These are phyloP conservation scores for Argyrosomus japonicus DNA, from an alignment of 2,113 vertebrate genomes.

Conservation along the genomic window DNA sequence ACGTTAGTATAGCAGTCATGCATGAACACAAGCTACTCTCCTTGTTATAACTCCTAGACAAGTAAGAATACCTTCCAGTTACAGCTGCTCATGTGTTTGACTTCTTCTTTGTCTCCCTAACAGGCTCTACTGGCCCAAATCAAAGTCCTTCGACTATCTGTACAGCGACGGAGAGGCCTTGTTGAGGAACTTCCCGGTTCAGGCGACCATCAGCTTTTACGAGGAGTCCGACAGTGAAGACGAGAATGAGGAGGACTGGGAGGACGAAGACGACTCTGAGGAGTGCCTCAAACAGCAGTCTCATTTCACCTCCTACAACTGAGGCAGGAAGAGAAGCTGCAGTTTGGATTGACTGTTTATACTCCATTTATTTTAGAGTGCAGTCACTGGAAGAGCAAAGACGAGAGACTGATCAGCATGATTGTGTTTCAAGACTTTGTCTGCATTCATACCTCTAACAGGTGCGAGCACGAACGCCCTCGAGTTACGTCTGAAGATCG, in stretches of 20 bases:
- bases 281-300: slow-evolving; percentile 55
- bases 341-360: background rate
- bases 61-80: background rate
- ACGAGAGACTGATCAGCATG: background rate
- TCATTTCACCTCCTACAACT: slow-evolving; percentile 68
- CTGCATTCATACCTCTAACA: background rate
- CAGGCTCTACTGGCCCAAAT: slow-evolving; percentile 90
- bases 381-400: background rate
- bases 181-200: slow-evolving; percentile 87
- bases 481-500: background rate
- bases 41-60: background rate
- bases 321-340: slow-evolving; percentile 11
- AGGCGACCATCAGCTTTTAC: slow-evolving; percentile 90
- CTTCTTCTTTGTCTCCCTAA: slow-evolving; percentile 5
- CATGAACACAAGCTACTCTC: background rate
- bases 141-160: slow-evolving; percentile 88
- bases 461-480: background rate
- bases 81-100: background rate
- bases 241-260: slow-evolving; percentile 75
- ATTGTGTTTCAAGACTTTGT: background rate
- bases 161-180: slow-evolving; percentile 86
- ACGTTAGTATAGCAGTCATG: background rate
- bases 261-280: slow-evolving; percentile 60
- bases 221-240: slow-evolving; percentile 84
- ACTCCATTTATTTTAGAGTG: background rate